Base-by-base conservation (phyloP, 2,797 vertebrate genomes). In the Phataginus tricuspis region DNA sequence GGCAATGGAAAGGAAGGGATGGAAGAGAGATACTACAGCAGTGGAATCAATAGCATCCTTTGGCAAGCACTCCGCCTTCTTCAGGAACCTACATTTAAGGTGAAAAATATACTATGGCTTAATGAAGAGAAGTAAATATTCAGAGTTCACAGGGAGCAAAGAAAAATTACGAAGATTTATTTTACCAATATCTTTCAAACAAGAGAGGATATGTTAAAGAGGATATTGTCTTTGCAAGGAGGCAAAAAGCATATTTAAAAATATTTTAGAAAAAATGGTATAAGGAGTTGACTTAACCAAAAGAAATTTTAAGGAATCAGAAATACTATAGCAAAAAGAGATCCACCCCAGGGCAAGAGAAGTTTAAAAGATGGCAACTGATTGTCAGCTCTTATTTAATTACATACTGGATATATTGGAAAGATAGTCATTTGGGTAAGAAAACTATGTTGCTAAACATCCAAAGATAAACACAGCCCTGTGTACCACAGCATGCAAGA, bases 241-340 rank as follows among this genome's bases (percentile, higher is more conserved):
- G 45, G 7, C n/a, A 86, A 95, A 82, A 89, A 39, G 27, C 2
- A 11, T 3, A 51, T 63, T 91, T 84, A 90, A 77, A 95, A 97
- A 94, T 64, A n/a, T 85, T 87, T 90, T 80, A 77, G 27, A 66
- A 39, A 61, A n/a, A 75, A 88, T 72, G 14, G 42, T 7, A 90
- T 55, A 68, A 84, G 12, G 18, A 88, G 3, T 31, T n/a, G 18
- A 79, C 39, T 34, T 4, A 12, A 14, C 13, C 23, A 80, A 72
- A 71, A 34, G 57, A 93, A 86, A 92, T 82, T 18, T 77, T 88
- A 93, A 78, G 2, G 5, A 88, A 78, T 78, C 29, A 78, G 27
- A 91, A 82, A 72, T 85, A 75, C 34, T 78, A 42, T 21, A 87
- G 49, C 15, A 74, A 71, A 79, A 78, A 86, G 59, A 86, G 79